These are phyloP conservation scores for Drosophila paramelanica DNA, from an alignment of 2,888 invertebrate genomes.

Conservation along the genomic window DNA sequence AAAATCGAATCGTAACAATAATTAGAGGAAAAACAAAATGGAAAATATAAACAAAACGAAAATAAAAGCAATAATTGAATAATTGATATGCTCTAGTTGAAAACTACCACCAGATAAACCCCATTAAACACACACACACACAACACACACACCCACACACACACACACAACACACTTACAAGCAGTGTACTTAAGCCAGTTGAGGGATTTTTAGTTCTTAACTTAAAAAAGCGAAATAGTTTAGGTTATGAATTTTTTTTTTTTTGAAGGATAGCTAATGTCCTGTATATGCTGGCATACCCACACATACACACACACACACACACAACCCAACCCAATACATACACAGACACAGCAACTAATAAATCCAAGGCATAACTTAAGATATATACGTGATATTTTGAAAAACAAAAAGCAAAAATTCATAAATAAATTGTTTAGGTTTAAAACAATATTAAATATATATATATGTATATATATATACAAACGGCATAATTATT, in stretches of 20 bases:
- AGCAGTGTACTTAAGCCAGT: slow-evolving; percentile 51
- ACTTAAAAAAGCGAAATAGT: slow-evolving; percentile 9
- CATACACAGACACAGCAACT: slow-evolving; percentile 43
- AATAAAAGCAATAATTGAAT: slow-evolving; percentile 79
- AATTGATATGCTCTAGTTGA: slow-evolving; percentile 74
- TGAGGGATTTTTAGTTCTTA: slow-evolving; percentile 19
- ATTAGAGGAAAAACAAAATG: slow-evolving; percentile 56
- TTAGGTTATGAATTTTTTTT: slow-evolving; percentile 20
- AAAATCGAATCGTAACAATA: slow-evolving; percentile 78
- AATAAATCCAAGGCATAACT: slow-evolving; percentile 78
- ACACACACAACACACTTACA: slow-evolving; percentile 8
- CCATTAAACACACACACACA: slow-evolving; percentile 20
- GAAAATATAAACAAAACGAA: slow-evolving; percentile 56
- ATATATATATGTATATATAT: slow-evolving; percentile 52
- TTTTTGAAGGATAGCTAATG: slow-evolving; percentile 14
- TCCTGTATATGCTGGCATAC: slow-evolving; percentile 23
- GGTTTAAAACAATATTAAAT: slow-evolving; percentile 63
- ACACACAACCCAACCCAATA: no score
- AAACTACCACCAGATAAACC: slow-evolving; percentile 58
- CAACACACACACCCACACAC: slow-evolving; percentile 15
- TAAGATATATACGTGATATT: slow-evolving; percentile 82
- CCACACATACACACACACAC: slow-evolving; percentile 27
- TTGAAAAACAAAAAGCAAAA: slow-evolving; percentile 76
- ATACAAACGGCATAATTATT: slow-evolving; percentile 62
- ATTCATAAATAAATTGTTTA: slow-evolving; percentile 80